Percentiles rank a stretch among this genome's conserved stretches.
Conservation (phyloP, 2,888 invertebrate genomes). For the Epinotia brunnichana region DNA sequence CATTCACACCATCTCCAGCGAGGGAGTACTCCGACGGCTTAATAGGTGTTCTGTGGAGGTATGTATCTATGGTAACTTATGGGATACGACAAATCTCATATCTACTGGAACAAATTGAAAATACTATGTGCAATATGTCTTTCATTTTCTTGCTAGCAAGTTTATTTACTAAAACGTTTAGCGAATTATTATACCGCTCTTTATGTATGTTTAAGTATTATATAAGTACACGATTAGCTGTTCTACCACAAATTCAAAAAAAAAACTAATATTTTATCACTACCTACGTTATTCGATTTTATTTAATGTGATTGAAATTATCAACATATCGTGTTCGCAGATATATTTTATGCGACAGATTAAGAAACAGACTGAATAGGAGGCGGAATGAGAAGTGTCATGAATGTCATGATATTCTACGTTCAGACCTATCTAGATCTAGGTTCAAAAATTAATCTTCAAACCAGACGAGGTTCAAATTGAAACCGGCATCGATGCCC, state of each 20-base stretch:
- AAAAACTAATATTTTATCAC: no score
- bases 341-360: no score
- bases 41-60: conserved; percentile 53
- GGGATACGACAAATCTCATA: conserved; percentile 35
- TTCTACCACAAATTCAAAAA: no score
- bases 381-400: no score
- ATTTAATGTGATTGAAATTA: no score
- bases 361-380: neutral
- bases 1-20: conserved; percentile 62
- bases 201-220: no score
- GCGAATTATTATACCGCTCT: neutral
- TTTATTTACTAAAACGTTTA: neutral
- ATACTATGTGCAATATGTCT: conserved; percentile 11
- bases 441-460: conserved; percentile 62
- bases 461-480: conserved; percentile 63
- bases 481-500: conserved; percentile 68
- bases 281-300: no score
- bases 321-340: no score
- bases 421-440: conserved; percentile 24
- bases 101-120: conserved; percentile 40
- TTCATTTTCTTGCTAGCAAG: neutral
- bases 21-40: conserved; percentile 50
- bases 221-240: neutral
- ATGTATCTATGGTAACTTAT: conserved; percentile 51
- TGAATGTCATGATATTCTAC: neutral